Percentiles rank a stretch among this genome's conserved stretches.
Conservation (phyloP, 2,113 vertebrate species). For the Gymnarchus niloticus region DNA sequence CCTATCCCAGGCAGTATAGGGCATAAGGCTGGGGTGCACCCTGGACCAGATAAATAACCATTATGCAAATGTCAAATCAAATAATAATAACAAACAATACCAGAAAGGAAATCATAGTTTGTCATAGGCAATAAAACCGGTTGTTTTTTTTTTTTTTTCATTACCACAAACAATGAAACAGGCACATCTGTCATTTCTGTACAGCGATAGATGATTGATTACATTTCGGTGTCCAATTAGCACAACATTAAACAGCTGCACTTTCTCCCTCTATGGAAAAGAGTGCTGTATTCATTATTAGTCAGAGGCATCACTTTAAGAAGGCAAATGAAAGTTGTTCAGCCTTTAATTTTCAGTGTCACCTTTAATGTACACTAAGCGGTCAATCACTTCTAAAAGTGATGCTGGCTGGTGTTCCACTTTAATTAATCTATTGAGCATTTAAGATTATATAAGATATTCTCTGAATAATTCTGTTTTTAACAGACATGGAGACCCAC, state of each 20-base stretch:
- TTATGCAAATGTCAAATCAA: not conserved
- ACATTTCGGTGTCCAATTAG: conserved; percentile 1
- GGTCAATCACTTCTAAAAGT: conserved; percentile 68
- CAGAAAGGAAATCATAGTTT: not conserved
- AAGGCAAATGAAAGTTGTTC: not conserved
- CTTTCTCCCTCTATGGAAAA: not conserved
- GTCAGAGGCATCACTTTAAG: not conserved
- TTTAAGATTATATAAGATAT: conserved; percentile 51
- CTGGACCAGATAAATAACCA: conserved; percentile 1
- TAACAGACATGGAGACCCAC: conserved; percentile 53
- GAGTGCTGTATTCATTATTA: not conserved
- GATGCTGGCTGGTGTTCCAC: conserved; percentile 52
- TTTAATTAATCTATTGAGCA: conserved; percentile 63
- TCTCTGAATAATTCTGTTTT: conserved; percentile 46
- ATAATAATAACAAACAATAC: not conserved
- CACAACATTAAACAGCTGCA: not conserved
- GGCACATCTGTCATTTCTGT: not conserved
- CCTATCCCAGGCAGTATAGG: too few species aligned
- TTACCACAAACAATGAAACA: not conserved
- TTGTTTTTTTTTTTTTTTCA: not conserved
- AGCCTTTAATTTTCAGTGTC: conserved; percentile 12
- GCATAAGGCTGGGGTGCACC: too few species aligned
- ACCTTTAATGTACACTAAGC: conserved; percentile 57
- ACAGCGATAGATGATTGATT: conserved; percentile 1
- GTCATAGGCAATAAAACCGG: not conserved